A percentile compares a stretch with the other conserved stretches of the same genome.
Evolutionary conservation across 2,888 invertebrate genomes (phyloP).

Genomic region (Lissonota sp.): DNA sequence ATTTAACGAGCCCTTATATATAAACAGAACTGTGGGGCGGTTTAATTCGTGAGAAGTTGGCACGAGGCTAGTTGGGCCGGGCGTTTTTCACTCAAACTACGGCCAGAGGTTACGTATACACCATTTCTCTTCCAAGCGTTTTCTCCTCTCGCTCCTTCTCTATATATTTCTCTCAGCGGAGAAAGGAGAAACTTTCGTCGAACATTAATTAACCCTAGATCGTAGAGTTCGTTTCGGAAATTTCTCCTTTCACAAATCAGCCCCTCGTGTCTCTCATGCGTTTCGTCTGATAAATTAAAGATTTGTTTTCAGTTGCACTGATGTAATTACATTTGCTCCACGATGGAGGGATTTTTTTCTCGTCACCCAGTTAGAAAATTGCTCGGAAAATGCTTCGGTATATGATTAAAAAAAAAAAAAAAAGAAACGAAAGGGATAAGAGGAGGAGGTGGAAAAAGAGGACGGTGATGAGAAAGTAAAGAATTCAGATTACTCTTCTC

Average conservation of each 20-base stretch:
- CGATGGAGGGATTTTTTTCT: conserved; percentile 25
- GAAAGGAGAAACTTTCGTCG: conserved; percentile 43
- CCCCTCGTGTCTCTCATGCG: conserved; percentile 20
- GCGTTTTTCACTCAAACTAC: conserved; percentile 13
- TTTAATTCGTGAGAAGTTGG: conserved; percentile 43
- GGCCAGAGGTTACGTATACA: background rate
- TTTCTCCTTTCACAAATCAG: conserved; percentile 17
- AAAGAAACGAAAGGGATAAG: background rate
- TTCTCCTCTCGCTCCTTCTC: background rate
- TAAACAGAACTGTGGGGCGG: conserved; percentile 5
- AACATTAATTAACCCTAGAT: conserved; percentile 57
- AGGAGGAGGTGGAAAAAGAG: background rate
- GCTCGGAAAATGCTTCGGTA: conserved; percentile 6
- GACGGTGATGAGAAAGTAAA: background rate
- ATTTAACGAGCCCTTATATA: background rate
- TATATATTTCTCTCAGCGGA: conserved; percentile 4
- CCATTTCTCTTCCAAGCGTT: conserved; percentile 14
- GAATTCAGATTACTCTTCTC: background rate
- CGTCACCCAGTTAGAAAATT: conserved; percentile 30
- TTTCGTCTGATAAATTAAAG: conserved; percentile 48
- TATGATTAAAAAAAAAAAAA: background rate
- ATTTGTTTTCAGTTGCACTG: conserved; percentile 59
- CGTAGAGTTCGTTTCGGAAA: conserved; percentile 27
- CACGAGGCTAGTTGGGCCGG: conserved; percentile 9
- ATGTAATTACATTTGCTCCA: conserved; percentile 48